Evolutionary conservation across 2,888 invertebrate species (phyloP), one percentile per base, ranked within the genome.

Genomic region (Sclerodermus sp.): DNA sequence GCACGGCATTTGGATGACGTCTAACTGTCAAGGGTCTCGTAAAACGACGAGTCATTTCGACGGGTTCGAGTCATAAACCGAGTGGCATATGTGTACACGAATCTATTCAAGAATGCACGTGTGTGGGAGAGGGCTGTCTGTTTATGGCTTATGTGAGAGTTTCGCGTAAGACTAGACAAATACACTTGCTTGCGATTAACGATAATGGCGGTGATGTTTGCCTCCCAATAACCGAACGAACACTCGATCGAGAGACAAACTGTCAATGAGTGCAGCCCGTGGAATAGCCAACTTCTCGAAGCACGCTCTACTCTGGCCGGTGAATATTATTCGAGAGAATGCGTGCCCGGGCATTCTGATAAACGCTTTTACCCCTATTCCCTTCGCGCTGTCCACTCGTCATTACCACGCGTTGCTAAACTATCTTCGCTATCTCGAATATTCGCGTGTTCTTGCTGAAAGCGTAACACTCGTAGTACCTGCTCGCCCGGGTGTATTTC

Each of bases 261-360:
- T 39, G 45, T 54, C 58, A 56, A 44, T 51, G 49, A 62, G 45
- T 14, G 36, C 14, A 36, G 13, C 10, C 3, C 4, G 36, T 36
- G 36, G 36, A 6, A 36, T 14, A 36, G 12, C 14, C 12, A 36
- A 36, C 36, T 36, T 13, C 23, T 23, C 23, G 23, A 23, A 8
- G 4, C 23, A 5, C 8, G 23, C 8, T n/a, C n/a, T n/a, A n/a
- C n/a, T 43, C 53, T 47, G 58, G 47, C 54, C 60, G 57, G 54
- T 48, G 62, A 63, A 65, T 62, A 62, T 70, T 70, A 71, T 70
- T 69, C 70, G 49, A 57, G 55, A 50, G 61, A 55, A 60, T 64
- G 66, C 71, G 71, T 71, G 71, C 69, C 62, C 55, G 53, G 63
- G 68, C 68, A 71, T 71, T 57, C 65, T 61, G 69, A 70, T 68